Base-by-base conservation (phyloP, 2,888 invertebrate species). In the Pelosia muscerda region DNA sequence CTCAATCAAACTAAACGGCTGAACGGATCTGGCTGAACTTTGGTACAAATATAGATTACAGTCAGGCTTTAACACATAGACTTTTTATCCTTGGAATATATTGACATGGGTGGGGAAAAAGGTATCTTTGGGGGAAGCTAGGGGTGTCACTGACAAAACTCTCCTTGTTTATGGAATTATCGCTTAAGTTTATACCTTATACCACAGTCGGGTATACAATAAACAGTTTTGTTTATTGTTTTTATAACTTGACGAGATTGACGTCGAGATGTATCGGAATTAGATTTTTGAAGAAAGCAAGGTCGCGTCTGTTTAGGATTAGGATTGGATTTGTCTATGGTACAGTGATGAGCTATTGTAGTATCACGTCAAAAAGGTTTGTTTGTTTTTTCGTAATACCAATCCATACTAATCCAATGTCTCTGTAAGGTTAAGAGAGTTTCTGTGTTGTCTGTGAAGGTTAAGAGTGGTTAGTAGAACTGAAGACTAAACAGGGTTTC, bases 151-250 rank as follows among this genome's bases (percentile, higher is more conserved):
- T n/a, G n/a, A n/a, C n/a, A n/a, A n/a, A n/a, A n/a, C n/a, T n/a
- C n/a, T n/a, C n/a, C n/a, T 4, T 4, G 1, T 6, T 1, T 10
- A 3, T 25, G 13, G 26, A 25, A 23, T 13, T 55, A 5, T 55
- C 55, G 55, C 55, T 11, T 2, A 55, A 54, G 23, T 15, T 55
- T 55, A 15, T 66, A 34, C 10, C 60, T 61, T 62, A 56, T 34
- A 42, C 53, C 54, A 60, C 59, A 23, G 26, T 22, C 73, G 69
- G 77, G 76, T 68, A 78, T 79, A 84, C 82, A 83, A 86, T 82
- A 81, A 83, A 62, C 70, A 74, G 78, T 81, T 82, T 81, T 86
- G 87, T 87, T 85, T 85, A 86, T 87, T 86, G 87, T 87, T 84
- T 87, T 83, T 83, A 69, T 77, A 74, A 70, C 61, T 72, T 81